Percentiles rank a stretch among this genome's conserved stretches.
Conservation (phyloP, 2,113 vertebrate species). For the Acrocephalus arundinaceus region DNA sequence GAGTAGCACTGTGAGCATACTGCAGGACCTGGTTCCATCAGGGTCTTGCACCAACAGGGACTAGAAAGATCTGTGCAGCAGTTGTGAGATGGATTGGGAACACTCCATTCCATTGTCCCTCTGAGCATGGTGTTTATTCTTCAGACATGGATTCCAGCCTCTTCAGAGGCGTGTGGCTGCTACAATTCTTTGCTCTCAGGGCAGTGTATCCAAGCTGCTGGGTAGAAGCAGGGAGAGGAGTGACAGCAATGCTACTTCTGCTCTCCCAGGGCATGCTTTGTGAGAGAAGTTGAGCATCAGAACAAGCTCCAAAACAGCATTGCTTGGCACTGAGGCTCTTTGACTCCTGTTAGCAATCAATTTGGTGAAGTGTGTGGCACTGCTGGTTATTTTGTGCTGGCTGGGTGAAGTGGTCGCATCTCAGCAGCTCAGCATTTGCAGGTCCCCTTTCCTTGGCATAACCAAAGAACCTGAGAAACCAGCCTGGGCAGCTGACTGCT, state of each 20-base stretch:
- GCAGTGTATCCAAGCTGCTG: neutral
- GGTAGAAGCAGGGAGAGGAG: neutral
- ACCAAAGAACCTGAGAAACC: neutral
- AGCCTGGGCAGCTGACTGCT: neutral
- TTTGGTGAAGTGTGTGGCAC: fast-evolving
- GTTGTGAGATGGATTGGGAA: neutral
- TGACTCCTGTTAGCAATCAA: neutral
- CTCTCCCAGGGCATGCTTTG: neutral
- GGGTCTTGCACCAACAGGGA: fast-evolving
- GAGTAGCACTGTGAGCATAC: neutral
- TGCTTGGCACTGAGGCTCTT: neutral
- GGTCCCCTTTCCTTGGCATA: neutral
- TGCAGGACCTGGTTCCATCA: neutral
- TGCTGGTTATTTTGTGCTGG: neutral
- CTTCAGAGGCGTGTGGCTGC: neutral
- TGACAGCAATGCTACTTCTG: neutral
- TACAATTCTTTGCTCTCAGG: neutral
- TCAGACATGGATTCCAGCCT: neutral
- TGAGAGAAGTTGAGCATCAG: fast-evolving
- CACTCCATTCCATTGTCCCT: neutral
- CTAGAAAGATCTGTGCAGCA: neutral
- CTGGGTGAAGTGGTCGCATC: neutral
- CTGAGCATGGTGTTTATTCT: fast-evolving
- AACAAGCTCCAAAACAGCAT: neutral
- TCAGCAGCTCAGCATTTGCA: neutral